Percentiles rank a stretch among this genome's conserved stretches.
These are phyloP conservation scores for Pachymerium ferrugineum DNA, from an alignment of 2,888 invertebrate genomes.

Conservation along the genomic window DNA sequence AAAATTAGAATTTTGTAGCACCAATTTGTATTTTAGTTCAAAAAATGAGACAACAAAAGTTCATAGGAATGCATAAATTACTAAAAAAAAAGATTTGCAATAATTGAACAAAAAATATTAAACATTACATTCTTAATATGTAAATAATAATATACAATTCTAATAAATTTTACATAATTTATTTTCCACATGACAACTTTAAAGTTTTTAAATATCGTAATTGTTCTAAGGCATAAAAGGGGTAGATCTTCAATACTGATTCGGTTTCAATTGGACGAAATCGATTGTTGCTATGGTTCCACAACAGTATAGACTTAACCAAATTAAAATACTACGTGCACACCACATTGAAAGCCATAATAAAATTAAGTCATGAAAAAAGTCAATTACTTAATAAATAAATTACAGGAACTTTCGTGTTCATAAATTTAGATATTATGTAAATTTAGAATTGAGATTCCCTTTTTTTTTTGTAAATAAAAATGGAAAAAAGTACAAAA, in stretches of 20 bases:
- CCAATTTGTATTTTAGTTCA: no score
- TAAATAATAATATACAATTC: no score
- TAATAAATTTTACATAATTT: no score
- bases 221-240: slow-evolving; percentile 7
- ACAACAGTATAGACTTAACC: not conserved
- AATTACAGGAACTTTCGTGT: not conserved
- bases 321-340: not conserved
- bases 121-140: no score
- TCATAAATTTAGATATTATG: not conserved
- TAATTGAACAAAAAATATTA: no score
- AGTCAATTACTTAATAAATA: not conserved
- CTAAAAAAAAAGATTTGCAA: no score
- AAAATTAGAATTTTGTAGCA: not conserved
- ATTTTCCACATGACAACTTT: not conserved
- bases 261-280: slow-evolving; percentile 17
- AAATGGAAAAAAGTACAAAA: no score
- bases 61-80: no score
- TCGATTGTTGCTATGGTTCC: not conserved
- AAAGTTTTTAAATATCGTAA: not conserved
- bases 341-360: not conserved
- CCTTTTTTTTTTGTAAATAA: no score
- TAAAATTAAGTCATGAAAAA: not conserved
- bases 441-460: no score
- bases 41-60: no score
- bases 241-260: slow-evolving; percentile 15